Evolutionary conservation across 2,888 invertebrate species (phyloP).

Genomic region (Alsophila aescularia): DNA sequence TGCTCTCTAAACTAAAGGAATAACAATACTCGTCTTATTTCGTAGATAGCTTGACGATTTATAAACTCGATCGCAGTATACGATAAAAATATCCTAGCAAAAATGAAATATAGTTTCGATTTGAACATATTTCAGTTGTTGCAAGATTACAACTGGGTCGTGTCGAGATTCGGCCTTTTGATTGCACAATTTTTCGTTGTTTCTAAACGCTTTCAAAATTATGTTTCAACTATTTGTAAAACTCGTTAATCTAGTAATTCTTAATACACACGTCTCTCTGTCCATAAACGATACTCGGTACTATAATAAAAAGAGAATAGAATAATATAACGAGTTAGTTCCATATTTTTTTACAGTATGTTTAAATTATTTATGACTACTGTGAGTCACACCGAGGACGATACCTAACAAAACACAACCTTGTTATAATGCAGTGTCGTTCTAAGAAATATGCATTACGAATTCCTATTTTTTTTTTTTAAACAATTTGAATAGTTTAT

Average conservation of each 20-base stretch:
- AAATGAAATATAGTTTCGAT: constrained; percentile 17
- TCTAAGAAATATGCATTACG: constrained; percentile 3
- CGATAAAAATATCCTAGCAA: constrained; percentile 12
- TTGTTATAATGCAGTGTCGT: constrained; percentile 6
- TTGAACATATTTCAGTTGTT: constrained; percentile 37
- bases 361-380: constrained; percentile 2
- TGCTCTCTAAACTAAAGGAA: constrained; percentile 3
- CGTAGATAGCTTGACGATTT: constrained; percentile 30
- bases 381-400: constrained; percentile 8
- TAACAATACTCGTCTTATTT: constrained; percentile 16
- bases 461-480: too few species aligned
- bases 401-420: too few species aligned
- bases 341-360: background rate
- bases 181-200: constrained; percentile 37
- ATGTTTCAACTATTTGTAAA: constrained; percentile 24
- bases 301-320: background rate
- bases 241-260: constrained; percentile 17
- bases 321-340: too few species aligned
- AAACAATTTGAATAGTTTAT: too few species aligned
- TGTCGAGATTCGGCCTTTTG: constrained; percentile 38
- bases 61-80: constrained; percentile 7
- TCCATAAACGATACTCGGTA: background rate
- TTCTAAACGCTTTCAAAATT: constrained; percentile 38
- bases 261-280: background rate
- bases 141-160: constrained; percentile 38